Evolutionary conservation across 2,888 invertebrate genomes (phyloP).

Genomic region (Tenthredo mesomela): DNA sequence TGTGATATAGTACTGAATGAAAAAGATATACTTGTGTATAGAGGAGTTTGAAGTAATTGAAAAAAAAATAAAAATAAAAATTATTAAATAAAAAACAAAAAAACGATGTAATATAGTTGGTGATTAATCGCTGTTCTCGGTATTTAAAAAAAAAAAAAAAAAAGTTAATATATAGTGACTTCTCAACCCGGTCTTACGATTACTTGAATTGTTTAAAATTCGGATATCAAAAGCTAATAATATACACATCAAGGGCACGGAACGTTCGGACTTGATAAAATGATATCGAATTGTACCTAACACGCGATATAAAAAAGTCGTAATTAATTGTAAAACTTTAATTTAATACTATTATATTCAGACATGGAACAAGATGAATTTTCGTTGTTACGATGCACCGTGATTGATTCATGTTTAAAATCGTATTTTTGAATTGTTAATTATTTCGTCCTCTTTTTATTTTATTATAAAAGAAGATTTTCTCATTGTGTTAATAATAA

Average conservation of each 20-base stretch:
- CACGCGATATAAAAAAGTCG: not conserved
- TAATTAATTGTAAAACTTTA: not conserved
- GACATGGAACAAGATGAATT: conserved; percentile 32
- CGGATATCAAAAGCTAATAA: conserved; percentile 5
- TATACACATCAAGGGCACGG: conserved; percentile 30
- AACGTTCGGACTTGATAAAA: conserved; percentile 26
- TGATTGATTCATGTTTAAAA: not conserved
- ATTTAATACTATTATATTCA: not conserved
- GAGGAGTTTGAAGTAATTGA: too few species aligned
- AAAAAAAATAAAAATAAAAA: not conserved
- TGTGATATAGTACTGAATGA: too few species aligned
- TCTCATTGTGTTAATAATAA: not conserved
- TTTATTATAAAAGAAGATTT: not conserved
- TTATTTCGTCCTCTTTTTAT: not conserved
- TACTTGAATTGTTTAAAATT: not conserved
- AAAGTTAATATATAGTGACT: not conserved
- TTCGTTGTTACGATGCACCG: conserved; percentile 27
- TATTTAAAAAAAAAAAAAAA: too few species aligned
- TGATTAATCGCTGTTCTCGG: not conserved
- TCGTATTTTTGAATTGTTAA: not conserved
- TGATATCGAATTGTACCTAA: conserved; percentile 21
- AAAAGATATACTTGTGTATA: too few species aligned
- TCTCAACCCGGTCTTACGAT: not conserved
- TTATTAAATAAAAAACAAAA: too few species aligned
- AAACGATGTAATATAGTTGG: not conserved